Evolutionary conservation across 2,113 vertebrate species (phyloP).

Genomic region (Nyctibius bracteatus): DNA sequence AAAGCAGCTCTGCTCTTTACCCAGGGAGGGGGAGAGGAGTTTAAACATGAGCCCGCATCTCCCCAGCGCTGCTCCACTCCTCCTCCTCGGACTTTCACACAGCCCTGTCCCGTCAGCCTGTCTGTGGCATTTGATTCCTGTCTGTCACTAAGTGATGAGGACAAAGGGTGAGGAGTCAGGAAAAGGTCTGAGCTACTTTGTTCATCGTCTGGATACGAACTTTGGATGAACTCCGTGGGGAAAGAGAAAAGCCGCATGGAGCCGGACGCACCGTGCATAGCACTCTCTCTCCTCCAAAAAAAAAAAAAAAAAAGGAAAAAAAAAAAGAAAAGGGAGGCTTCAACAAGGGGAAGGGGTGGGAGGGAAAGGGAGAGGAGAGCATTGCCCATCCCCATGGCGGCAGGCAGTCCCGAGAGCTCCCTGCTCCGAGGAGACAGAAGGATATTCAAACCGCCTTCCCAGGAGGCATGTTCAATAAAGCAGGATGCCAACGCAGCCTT

Average conservation of each 20-base stretch:
- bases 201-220: slow-evolving; percentile 90
- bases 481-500: slow-evolving; percentile 57
- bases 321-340: background rate
- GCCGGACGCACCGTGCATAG: background rate
- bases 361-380: background rate
- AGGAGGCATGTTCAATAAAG: slow-evolving; percentile 74
- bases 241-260: slow-evolving; percentile 61
- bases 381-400: slow-evolving; percentile 51
- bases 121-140: slow-evolving; percentile 76
- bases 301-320: background rate
- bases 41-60: background rate
- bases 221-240: slow-evolving; percentile 89
- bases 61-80: background rate
- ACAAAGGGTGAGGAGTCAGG: slow-evolving; percentile 87
- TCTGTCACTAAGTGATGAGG: slow-evolving; percentile 81
- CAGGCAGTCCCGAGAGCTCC: slow-evolving; percentile 75
- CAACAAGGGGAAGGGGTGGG: slow-evolving; percentile 25
- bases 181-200: slow-evolving; percentile 88
- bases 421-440: slow-evolving; percentile 69
- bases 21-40: background rate
- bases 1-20: background rate
- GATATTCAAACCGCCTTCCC: slow-evolving; percentile 72
- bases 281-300: background rate
- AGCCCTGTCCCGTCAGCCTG: slow-evolving; percentile 55
- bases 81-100: slow-evolving; percentile 31